A percentile compares a stretch with the other conserved stretches of the same genome.
These are phyloP conservation scores for Anabas testudineus DNA, from an alignment of 2,797 vertebrate genomes.

Conservation along the genomic window DNA sequence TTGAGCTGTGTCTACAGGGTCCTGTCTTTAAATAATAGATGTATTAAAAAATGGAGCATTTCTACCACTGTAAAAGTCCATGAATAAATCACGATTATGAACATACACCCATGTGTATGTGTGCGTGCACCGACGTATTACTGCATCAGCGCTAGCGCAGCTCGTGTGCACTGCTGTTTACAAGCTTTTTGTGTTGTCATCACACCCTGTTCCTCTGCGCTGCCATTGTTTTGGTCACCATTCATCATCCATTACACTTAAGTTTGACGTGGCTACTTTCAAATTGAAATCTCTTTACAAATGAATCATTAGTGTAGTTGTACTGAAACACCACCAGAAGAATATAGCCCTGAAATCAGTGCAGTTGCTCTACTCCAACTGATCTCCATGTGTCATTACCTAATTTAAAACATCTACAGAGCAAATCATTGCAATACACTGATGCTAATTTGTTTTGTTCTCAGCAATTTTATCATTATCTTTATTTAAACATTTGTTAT, in stretches of 20 bases:
- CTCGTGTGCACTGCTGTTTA: slow-evolving; percentile 18
- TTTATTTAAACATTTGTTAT: slow-evolving; percentile 37
- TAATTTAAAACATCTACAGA: slow-evolving; percentile 44
- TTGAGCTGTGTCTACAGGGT: slow-evolving; percentile 77
- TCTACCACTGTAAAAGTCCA: slow-evolving; percentile 76
- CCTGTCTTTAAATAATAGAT: slow-evolving; percentile 84
- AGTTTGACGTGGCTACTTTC: slow-evolving; percentile 40
- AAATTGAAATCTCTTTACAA: slow-evolving; percentile 57
- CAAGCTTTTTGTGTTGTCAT: slow-evolving; percentile 41
- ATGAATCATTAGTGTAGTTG: slow-evolving; percentile 43
- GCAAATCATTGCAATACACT: slow-evolving; percentile 30
- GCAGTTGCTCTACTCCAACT: slow-evolving; percentile 49
- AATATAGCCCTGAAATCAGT: slow-evolving; percentile 48
- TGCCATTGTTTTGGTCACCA: slow-evolving; percentile 28
- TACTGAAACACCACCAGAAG: slow-evolving; percentile 34
- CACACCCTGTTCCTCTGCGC: slow-evolving; percentile 8
- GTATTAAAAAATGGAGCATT: slow-evolving; percentile 80
- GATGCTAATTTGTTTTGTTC: slow-evolving; percentile 27
- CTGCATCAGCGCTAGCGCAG: neutral
- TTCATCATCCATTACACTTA: slow-evolving; percentile 47
- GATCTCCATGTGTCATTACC: slow-evolving; percentile 52
- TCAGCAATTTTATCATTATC: slow-evolving; percentile 16
- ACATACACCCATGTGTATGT: slow-evolving; percentile 52
- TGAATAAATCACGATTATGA: slow-evolving; percentile 80
- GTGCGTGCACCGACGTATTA: slow-evolving; percentile 5